A percentile compares a stretch with the other conserved stretches of the same genome.
phyloP scores from a whole-genome alignment of 2,113 vertebrate species.

The Vombatus ursinus region DNA sequence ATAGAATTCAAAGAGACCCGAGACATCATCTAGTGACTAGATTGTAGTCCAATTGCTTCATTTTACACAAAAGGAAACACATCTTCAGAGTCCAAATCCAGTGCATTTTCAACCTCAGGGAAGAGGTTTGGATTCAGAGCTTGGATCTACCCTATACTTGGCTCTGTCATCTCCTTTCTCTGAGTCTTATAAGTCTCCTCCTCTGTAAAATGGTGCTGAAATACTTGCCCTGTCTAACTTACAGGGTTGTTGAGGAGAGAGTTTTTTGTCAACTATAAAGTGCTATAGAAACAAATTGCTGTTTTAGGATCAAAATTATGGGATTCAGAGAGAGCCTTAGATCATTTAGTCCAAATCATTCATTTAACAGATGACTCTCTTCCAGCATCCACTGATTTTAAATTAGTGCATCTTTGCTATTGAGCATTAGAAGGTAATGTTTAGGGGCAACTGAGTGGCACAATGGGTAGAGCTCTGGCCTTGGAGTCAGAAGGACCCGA shows the following conservation, averaged over 20 bases:
- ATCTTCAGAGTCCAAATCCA: neutral
- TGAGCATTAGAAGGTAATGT: neutral
- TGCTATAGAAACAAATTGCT: neutral
- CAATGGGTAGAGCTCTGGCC: too few relatives aligned
- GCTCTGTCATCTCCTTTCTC: too few relatives aligned
- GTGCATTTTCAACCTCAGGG: neutral
- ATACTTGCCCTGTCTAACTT: too few relatives aligned
- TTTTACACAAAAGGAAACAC: neutral
- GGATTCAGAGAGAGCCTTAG: neutral
- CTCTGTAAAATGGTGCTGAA: too few relatives aligned
- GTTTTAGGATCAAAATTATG: neutral
- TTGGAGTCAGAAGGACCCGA: too few relatives aligned
- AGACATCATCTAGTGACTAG: neutral
- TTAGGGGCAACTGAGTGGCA: neutral
- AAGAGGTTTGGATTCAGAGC: neutral
- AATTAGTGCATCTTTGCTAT: neutral
- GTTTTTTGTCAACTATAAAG: too few relatives aligned
- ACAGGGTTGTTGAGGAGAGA: too few relatives aligned
- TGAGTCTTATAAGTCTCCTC: too few relatives aligned
- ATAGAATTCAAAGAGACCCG: neutral
- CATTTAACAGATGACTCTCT: neutral
- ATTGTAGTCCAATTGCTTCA: neutral
- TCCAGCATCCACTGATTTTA: neutral
- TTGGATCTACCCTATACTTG: neutral
- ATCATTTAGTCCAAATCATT: neutral